Conservation (phyloP, 2,888 invertebrate species). For the Tenthredo notha region DNA sequence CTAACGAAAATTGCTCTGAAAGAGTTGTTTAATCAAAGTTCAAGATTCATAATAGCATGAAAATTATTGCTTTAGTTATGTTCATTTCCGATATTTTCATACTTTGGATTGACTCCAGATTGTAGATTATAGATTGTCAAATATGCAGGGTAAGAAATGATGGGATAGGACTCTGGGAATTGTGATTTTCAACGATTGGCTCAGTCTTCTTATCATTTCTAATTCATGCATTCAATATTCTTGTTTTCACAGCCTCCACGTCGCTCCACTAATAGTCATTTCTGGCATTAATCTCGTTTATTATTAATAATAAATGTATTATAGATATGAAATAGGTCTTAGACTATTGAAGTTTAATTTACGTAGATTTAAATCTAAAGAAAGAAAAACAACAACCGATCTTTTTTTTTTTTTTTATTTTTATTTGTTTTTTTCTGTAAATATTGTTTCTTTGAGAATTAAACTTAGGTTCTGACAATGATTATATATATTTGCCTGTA, state of each 20-base stretch:
- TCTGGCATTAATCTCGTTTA: slow-evolving; percentile 50
- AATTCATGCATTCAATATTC: not conserved
- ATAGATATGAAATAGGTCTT: slow-evolving; percentile 41
- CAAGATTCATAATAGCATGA: not conserved
- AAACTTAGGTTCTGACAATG: slow-evolving; percentile 6
- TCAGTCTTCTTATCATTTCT: not conserved
- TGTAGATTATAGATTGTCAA: not conserved
- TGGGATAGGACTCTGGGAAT: not conserved
- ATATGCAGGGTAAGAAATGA: not conserved
- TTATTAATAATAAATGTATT: slow-evolving; percentile 36
- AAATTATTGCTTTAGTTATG: not conserved
- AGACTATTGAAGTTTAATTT: slow-evolving; percentile 36
- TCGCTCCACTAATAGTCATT: slow-evolving; percentile 52
- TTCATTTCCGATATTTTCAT: slow-evolving; percentile 4
- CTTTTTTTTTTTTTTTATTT: not conserved
- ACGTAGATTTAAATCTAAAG: slow-evolving; percentile 31
- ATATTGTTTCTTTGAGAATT: slow-evolving; percentile 27
- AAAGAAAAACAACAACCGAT: not conserved
- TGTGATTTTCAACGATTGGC: not conserved
- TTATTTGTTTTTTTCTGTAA: not conserved
- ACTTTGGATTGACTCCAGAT: not conserved
- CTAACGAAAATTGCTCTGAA: not conserved
- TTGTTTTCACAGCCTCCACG: slow-evolving; percentile 8
- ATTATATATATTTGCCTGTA: slow-evolving; percentile 10
- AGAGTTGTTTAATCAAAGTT: not conserved